Evolutionary conservation across 1,140 invertebrate genomes (phyloP).

Genomic region (Bemisia tabaci): DNA sequence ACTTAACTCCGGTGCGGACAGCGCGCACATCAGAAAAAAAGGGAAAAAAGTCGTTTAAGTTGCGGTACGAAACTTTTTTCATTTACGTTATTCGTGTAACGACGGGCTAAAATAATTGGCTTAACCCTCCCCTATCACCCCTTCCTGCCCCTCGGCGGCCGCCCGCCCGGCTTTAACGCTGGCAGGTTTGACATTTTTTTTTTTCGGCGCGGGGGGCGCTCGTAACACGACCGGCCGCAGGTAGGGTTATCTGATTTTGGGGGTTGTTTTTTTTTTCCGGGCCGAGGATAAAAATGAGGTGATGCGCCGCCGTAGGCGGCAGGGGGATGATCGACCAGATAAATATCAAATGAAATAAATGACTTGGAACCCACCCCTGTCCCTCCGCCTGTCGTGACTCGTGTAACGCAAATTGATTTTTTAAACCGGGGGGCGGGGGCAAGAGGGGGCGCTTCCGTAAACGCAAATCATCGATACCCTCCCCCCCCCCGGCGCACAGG

Average conservation of each 20-base stretch:
- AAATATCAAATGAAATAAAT: constrained; percentile 1
- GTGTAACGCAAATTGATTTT: not conserved
- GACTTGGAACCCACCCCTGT: not conserved
- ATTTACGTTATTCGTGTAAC: not conserved
- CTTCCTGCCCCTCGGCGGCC: not conserved
- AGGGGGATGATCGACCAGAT: not conserved
- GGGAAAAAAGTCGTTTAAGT: not conserved
- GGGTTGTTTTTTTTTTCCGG: too few species aligned
- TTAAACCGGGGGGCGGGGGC: too few species aligned
- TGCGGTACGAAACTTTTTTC: not conserved
- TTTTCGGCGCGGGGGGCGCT: too few species aligned
- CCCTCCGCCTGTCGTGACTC: not conserved
- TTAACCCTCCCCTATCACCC: not conserved
- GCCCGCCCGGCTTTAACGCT: not conserved
- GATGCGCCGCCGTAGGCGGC: too few species aligned
- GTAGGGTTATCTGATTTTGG: too few species aligned
- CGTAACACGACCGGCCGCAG: too few species aligned
- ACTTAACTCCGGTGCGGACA: not conserved
- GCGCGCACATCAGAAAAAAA: too few species aligned
- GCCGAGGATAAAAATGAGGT: too few species aligned
- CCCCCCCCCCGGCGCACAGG: too few species aligned
- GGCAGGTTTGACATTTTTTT: not conserved
- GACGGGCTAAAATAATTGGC: not conserved
- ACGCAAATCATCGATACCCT: not conserved
- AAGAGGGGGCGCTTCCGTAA: not conserved